Base-by-base conservation (phyloP, 1,140 invertebrate genomes). In the Pachyrhynchus sulphureomaculatus region DNA sequence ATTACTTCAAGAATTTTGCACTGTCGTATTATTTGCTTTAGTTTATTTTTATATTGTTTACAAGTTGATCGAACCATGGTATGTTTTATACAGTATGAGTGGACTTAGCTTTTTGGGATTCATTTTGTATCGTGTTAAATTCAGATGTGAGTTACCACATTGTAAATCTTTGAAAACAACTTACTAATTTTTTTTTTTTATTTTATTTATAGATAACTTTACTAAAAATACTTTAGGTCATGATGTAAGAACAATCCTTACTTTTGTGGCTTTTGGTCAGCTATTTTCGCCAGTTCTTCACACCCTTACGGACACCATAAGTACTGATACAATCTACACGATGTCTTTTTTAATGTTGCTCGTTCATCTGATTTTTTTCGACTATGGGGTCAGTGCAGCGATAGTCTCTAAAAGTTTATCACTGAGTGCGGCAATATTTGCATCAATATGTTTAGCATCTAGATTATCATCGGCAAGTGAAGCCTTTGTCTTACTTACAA, bases 291-390 rank as follows among this genome's bases (percentile, higher is more conserved):
- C 95, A 0, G 84, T 97, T 20, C 77, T 98, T n/a, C 92, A 96
- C 76, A 97, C 93, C 0, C 79, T 98, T 26, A 98, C 96, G 0
- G 92, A 96, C 75, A 95, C 93, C 0, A 90, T 98, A 0, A 96
- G 93, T 71, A 98, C 95, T 0, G 95, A 99, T 75, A 97, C 95
- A 1, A 97, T 98, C 72, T 97, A 97, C 72, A 90, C 91, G 1
- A 93, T 89, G 81, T 87, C 93, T 17, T 86, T 90, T 42, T 82
- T 93, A 32, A 93, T 96, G 86, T 86, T 98, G 76, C 67, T 93
- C 0, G 77, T 91, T 4, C 94, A 98, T 80, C 79, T 99, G 29
- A 81, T 93, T 55, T 96, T 96, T 72, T 92, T 91, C 72, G 91
- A 98, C 76, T 99, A 98, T 75, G 91, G 92, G 12, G 82, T 92